Base-by-base conservation (phyloP, 2,113 vertebrate species). In the Mugil cephalus region DNA sequence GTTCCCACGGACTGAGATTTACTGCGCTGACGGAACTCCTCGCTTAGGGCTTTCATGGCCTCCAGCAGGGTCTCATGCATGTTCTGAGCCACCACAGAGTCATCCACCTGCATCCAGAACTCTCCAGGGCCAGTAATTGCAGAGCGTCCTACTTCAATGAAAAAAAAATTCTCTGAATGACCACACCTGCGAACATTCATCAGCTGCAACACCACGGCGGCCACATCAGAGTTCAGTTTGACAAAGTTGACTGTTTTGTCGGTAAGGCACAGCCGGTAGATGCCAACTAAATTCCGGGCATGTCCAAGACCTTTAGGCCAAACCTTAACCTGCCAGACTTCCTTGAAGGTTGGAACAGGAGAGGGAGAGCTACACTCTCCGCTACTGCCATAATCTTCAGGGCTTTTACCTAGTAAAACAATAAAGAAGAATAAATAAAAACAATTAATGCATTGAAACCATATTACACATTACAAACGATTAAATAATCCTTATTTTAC, bases 81-180 rank as follows among this genome's bases (percentile, higher is more conserved):
- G 90, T 95, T 94, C 89, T 95, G 94, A 12, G 95, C 95, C 60
- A 95, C 94, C 39, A 94, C 92, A 0, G 93, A 91, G 70, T 96
- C 94, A 0, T 95, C 94, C n/a, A 95, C 94, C 85, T 95, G 94
- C 94, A 96, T 95, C 95, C 95, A 96, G 80, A 96, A 94, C 89
- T 96, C 95, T 40, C 95, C 92, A 0, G 95, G 94, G 0, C 95
- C 94, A 0, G 92, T 95, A 39, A 95, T 91, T 0, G 93, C 95
- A 0, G 92, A 96, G 21, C 91, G 93, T 4, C 96, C 93, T 18
- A 96, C 95, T 80, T 96, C 96, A 30, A 95, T 95, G 79, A 96
- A 96, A 85, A 96, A 97, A 66, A 94, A 95, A 43, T 95, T 94
- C 79, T 96, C 95, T 0, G 95, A 93, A 61, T 95, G 95, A 18